Evolutionary conservation across 2,888 invertebrate species (phyloP), one percentile per base, ranked within the genome.

Genomic region (Tenthredo scrophulariae): DNA sequence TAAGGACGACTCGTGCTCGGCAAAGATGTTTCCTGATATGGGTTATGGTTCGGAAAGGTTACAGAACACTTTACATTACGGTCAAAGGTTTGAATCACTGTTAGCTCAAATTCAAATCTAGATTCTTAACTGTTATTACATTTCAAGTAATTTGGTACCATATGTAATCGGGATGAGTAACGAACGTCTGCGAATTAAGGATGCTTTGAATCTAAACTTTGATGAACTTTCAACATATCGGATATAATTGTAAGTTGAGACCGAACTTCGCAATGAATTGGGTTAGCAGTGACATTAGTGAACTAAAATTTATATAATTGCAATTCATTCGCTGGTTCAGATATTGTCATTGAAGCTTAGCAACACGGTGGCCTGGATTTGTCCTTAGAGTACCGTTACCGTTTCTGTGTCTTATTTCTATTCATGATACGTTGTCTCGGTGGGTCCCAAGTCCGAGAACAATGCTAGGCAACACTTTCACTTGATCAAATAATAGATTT

Each of bases 391-490:
- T 83, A 83, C 83, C 67, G 83, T 83, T 83, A 83, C 46, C 67
- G 46, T 70, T 83, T 70, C 70, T 46, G 29, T 46, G 22, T 83
- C 67, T 83, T 46, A 70, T 83, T 67, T 70, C 70, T 83, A 83
- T 83, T 46, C 80, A 58, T 58, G 29, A 46, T 70, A 37, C 65
- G 83, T 46, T 29, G 43, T 67, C 65, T 70, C n/a, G 5, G 29
- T 37, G 7, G 3, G 83, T 26, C 83, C 67, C 50, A 83, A 83
- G 46, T 50, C 70, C 46, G 46, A 83, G 83, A 83, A 83, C 70
- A 80, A 70, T 83, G 46, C 43, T 26, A 67, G 46, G 67, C 67
- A 83, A 83, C 70, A 83, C 83, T 83, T 83, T 83, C 83, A 83
- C 83, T 83, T 29, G 70, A 29, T 46, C 67, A 33, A 83, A 83